Evolutionary conservation across 2,888 invertebrate genomes (phyloP), one percentile per base, ranked within the genome.

Genomic region (Bombylius major): DNA sequence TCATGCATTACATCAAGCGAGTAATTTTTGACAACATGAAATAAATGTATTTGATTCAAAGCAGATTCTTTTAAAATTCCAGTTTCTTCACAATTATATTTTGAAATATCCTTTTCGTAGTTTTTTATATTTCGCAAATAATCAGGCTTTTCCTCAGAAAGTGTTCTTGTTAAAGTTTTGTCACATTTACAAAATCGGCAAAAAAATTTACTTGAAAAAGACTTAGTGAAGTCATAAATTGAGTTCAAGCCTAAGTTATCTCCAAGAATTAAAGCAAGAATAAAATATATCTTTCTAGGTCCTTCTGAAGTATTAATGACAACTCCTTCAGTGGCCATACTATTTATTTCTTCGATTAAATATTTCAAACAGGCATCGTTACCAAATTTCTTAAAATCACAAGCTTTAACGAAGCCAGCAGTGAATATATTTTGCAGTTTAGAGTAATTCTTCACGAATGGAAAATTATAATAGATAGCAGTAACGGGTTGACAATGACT

Each of bases 1-100:
- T 65, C 65, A 53, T 65, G 65, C 64, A 65, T 65, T 8, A 63
- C 39, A 52, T 65, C 61, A 44, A 58, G 61, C 42, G 36, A 51
- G 14, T 58, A 60, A 50, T 64, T 65, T 23, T 63, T 57, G 33
- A 54, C 52, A n/a, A 61, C 62, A 45, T 64, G 59, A 58, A 62
- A 64, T 14, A 39, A 23, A 8, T 31, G n/a, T 31, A 61, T 33
- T 2, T 51, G 13, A 53, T 62, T 54, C 44, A 60, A 61, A 53
- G 60, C 53, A 23, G 56, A 61, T 31, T 12, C 23, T 34, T 57
- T 46, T 31, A 56, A 60, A n/a, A 61, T 60, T 1, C 61, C 64
- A 47, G 58, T 62, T 57, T 59, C 36, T 48, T 51, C 51, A 36
- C 52, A 53, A 53, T 61, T 54, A 31, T 59, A 49, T 47, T 54